Percentiles rank a stretch among this genome's conserved stretches.
These are phyloP conservation scores for Erythrocercus mccallii DNA, from an alignment of 2,113 vertebrate species.

Conservation along the genomic window DNA sequence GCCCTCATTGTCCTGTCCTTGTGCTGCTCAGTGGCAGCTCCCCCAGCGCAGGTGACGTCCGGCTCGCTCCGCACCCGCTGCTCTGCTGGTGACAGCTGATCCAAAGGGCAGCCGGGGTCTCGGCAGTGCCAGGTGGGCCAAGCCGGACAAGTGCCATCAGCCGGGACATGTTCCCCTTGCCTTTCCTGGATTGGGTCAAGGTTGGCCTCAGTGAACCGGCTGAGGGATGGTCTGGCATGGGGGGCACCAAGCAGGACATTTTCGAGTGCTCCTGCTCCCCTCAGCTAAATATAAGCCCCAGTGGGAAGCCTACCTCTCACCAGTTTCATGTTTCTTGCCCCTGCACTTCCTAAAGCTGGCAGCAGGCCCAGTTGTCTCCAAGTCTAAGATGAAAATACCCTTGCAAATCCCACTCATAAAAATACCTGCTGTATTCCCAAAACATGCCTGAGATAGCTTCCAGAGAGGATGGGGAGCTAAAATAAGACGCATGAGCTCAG, in stretches of 20 bases:
- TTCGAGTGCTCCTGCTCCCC: neutral
- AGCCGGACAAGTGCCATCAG: fast-evolving
- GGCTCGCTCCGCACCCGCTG: fast-evolving
- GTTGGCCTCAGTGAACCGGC: neutral
- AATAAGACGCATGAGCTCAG: slow-evolving; percentile 73
- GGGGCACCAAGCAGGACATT: neutral
- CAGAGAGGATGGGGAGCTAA: slow-evolving; percentile 72
- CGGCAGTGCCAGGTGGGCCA: neutral
- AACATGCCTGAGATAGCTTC: slow-evolving; percentile 77
- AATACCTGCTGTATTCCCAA: slow-evolving; percentile 70
- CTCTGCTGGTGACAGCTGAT: neutral
- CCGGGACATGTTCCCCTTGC: neutral
- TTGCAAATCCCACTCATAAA: slow-evolving; percentile 71
- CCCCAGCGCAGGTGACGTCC: fast-evolving
- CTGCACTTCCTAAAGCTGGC: slow-evolving; percentile 59
- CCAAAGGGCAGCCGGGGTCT: neutral
- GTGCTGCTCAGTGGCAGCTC: neutral
- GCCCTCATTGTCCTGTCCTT: fast-evolving
- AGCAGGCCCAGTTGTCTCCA: slow-evolving; percentile 43
- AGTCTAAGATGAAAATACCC: slow-evolving; percentile 73
- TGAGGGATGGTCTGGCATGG: neutral
- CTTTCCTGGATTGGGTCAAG: neutral
- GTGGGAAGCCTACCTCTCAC: slow-evolving; percentile 42
- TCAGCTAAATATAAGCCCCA: slow-evolving; percentile 56
- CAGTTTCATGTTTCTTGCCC: slow-evolving; percentile 54